A percentile compares a stretch with the other conserved stretches of the same genome.
Conservation (phyloP, 2,888 invertebrate genomes). For the Anorthoa munda region DNA sequence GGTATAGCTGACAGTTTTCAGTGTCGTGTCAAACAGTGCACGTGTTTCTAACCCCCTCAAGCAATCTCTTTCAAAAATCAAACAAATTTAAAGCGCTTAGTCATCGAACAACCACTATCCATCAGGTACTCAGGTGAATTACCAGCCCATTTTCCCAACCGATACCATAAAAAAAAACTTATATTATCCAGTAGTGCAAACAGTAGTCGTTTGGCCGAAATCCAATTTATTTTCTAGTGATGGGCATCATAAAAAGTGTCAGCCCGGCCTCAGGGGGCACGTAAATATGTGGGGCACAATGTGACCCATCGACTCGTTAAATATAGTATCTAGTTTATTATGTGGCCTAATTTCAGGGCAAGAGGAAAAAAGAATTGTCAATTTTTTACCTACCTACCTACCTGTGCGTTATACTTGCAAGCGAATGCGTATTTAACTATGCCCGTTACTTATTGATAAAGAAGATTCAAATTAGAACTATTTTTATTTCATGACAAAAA, state of each 20-base stretch:
- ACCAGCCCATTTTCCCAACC: conserved; percentile 5
- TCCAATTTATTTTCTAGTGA: conserved; percentile 73
- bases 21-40: too few relatives aligned
- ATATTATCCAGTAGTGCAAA: conserved; percentile 17
- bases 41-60: too few relatives aligned
- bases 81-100: too few relatives aligned
- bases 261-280: conserved; percentile 37
- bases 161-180: conserved; percentile 24
- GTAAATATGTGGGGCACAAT: conserved; percentile 36
- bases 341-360: conserved; percentile 17
- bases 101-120: background rate
- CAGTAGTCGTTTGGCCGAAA: conserved; percentile 66
- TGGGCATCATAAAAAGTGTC: conserved; percentile 68
- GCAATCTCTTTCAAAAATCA: too few relatives aligned
- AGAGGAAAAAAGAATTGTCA: background rate
- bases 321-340: conserved; percentile 35
- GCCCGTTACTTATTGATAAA: too few relatives aligned
- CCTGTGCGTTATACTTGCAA: too few relatives aligned
- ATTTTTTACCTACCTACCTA: too few relatives aligned
- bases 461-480: too few relatives aligned
- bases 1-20: too few relatives aligned
- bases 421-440: too few relatives aligned
- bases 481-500: too few relatives aligned
- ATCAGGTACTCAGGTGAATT: conserved; percentile 24
- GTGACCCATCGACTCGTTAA: conserved; percentile 44